Evolutionary conservation across 2,888 invertebrate genomes (phyloP).

Genomic region (Trachelus iudaicus): DNA sequence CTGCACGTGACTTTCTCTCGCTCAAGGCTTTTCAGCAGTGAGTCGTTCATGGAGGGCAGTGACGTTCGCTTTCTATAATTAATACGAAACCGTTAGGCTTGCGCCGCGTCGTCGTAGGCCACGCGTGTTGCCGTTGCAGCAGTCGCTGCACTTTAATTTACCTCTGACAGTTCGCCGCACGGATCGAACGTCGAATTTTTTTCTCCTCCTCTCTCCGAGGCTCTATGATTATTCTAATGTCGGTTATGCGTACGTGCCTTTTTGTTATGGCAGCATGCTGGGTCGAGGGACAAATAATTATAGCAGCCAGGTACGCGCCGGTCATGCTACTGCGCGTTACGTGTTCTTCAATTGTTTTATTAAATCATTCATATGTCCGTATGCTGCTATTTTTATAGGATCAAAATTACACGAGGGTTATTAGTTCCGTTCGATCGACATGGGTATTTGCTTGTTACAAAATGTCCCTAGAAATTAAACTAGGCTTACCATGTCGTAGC

Average conservation of each 20-base stretch:
- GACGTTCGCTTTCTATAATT: slow-evolving; percentile 40
- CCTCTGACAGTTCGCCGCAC: background rate
- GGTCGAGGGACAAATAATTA: background rate
- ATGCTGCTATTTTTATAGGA: background rate
- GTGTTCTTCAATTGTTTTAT: background rate
- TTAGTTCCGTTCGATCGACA: background rate
- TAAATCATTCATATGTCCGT: background rate
- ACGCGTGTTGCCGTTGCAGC: background rate
- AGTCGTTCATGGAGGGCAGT: slow-evolving; percentile 19
- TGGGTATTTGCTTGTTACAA: background rate
- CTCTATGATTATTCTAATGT: too few species aligned
- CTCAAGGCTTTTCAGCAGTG: slow-evolving; percentile 11
- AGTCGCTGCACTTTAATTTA: background rate
- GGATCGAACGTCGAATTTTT: background rate
- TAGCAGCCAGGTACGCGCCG: background rate
- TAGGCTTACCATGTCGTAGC: background rate
- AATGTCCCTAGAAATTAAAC: background rate
- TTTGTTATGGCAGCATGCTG: background rate
- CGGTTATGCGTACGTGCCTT: too few species aligned
- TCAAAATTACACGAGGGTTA: background rate
- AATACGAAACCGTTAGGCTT: slow-evolving; percentile 30
- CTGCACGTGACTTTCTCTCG: slow-evolving; percentile 42
- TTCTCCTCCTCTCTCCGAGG: background rate
- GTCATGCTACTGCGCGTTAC: background rate
- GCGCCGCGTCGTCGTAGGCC: background rate